phyloP scores from a whole-genome alignment of 2,797 vertebrate species.

The Acrossocheilus wenchowensis region DNA sequence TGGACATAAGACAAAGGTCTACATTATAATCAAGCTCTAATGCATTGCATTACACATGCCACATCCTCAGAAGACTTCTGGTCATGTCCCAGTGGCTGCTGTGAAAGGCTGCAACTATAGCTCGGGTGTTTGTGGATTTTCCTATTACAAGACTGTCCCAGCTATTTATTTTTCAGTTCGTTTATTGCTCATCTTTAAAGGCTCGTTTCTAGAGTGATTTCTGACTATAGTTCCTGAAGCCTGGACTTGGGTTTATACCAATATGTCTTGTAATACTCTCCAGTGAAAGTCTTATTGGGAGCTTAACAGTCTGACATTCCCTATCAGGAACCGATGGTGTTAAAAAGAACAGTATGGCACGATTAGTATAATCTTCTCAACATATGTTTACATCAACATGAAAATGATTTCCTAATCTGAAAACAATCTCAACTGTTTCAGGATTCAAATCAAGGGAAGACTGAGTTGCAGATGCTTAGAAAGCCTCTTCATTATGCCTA shows the following conservation, averaged over 20 bases:
- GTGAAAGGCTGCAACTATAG: slow-evolving; percentile 31
- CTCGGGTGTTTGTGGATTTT: slow-evolving; percentile 57
- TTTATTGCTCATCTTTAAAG: slow-evolving; percentile 58
- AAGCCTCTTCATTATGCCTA: not conserved
- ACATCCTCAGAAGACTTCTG: slow-evolving; percentile 39
- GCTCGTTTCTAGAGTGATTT: slow-evolving; percentile 54
- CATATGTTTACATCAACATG: not conserved
- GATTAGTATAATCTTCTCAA: not conserved
- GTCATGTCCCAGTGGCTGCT: slow-evolving; percentile 42
- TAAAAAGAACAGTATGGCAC: slow-evolving; percentile 1
- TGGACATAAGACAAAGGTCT: slow-evolving; percentile 56
- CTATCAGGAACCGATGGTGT: slow-evolving; percentile 15
- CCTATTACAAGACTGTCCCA: slow-evolving; percentile 56
- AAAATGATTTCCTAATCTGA: not conserved
- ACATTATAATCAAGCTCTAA: slow-evolving; percentile 57
- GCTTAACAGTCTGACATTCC: slow-evolving; percentile 23
- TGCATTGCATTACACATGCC: slow-evolving; percentile 43
- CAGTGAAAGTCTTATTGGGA: slow-evolving; percentile 34
- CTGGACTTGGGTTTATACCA: slow-evolving; percentile 48
- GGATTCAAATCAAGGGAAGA: not conserved
- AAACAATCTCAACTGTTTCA: not conserved
- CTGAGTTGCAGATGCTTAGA: not conserved
- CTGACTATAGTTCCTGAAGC: slow-evolving; percentile 48
- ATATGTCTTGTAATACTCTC: slow-evolving; percentile 50
- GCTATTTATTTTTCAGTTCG: slow-evolving; percentile 64